Evolutionary conservation across 2,113 vertebrate genomes (phyloP), one percentile per base, ranked within the genome.

Genomic region (Brachionichthys hirsutus): DNA sequence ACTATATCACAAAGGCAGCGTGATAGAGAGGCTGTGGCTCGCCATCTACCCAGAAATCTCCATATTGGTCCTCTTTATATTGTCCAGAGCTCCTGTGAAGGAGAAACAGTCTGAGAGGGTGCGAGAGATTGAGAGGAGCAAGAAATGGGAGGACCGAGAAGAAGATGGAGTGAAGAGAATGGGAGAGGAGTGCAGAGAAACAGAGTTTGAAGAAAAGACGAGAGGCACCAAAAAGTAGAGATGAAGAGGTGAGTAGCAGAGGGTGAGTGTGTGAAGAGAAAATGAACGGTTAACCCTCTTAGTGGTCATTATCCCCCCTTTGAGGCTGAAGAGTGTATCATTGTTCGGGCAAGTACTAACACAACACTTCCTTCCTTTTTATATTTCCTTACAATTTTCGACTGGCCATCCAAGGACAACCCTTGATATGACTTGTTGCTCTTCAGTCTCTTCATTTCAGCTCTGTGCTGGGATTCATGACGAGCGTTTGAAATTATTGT

Each of bases 31-130:
- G 41, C 66, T 62, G 55, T 56, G 53, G 38, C 53, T 70, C 63
- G 68, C 66, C 61, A 77, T 78, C 78, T 73, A 57, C 44, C 24
- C 41, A 62, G 52, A 60, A 63, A 83, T 71, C 64, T 78, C 67
- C 67, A 80, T 80, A 82, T 77, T 70, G 61, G 63, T 71, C 54
- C 22, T 45, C 34, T 44, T 47, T 51, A 45, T 78, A 69, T 71
- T 55, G 56, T 45, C 20, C 53, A 16, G 56, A 30, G 8, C 24
- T 30, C 5, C n/a, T n/a, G 24, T 7, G 17, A 70, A 36, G 18
- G 20, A 42, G 35, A 49, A 66, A 54, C n/a, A 66, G 62, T 42
- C 12, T 46, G 42, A 44, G 45, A 43, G 41, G 44, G 36, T 5
- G 24, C 3, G 47, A 70, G 30, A 18, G 56, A 24, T 22, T 34